Evolutionary conservation across 2,888 invertebrate species (phyloP), one percentile per base, ranked within the genome.

Genomic region (Nesidiocoris tenuis): DNA sequence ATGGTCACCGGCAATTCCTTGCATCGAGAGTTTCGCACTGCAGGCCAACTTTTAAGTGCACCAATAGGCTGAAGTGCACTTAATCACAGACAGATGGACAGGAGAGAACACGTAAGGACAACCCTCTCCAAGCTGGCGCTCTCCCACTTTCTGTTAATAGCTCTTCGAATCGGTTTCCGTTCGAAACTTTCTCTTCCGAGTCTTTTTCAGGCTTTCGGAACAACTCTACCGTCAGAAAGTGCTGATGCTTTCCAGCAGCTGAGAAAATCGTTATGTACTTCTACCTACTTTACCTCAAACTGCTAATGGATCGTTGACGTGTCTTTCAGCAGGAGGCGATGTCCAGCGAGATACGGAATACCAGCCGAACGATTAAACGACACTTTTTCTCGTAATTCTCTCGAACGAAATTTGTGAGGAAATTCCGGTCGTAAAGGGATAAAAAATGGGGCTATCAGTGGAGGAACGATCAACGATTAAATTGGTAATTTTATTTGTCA

Each of bases 121-220:
- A 39, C 39, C 19, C 59, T n/a, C 3, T 18, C 59, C 19, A 59
- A 59, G n/a, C 59, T 59, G n/a, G 5, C n/a, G 19, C n/a, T 59
- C 59, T 3, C 59, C 59, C 59, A 59, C 59, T 9, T 59, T n/a
- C 59, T 5, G 19, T 18, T 70, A 23, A 59, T 57, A 70, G 70
- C 70, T 17, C 59, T 56, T 70, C 24, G 61, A 59, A 70, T 70
- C 70, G 70, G 70, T 70, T 70, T 70, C 70, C 70, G 70, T 70
- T 70, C 70, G 17, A 18, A 70, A 70, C 70, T 70, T 70, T 57
- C 59, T 70, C 57, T 2, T 18, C 23, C 17, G 22, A 19, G 17
- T 59, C 68, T 7, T 68, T 59, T 21, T 54, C 22, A 55, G 55
- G 67, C 19, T 67, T 22, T 22, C 67, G 55, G 67, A 39, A 39